A percentile compares a stretch with the other conserved stretches of the same genome.
Evolutionary conservation across 2,888 invertebrate species (phyloP).

Genomic region (Pasiphila rectangulata): DNA sequence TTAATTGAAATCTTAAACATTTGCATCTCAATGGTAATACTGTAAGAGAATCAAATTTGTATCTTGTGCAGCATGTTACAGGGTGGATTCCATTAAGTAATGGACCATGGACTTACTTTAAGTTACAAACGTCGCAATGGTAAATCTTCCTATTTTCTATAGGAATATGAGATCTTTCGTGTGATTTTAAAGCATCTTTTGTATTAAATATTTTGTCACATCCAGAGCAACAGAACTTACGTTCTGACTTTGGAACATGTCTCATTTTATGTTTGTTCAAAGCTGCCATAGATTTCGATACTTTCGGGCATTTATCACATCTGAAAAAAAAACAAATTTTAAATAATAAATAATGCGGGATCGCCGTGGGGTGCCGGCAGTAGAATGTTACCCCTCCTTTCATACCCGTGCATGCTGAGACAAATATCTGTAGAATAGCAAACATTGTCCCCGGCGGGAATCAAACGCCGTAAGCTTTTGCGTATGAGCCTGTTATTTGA

Average conservation of each 20-base stretch:
- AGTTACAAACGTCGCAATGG: constrained; percentile 72
- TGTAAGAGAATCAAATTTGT: no score
- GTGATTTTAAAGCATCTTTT: constrained; percentile 74
- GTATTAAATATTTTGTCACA: constrained; percentile 75
- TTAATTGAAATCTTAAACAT: no score
- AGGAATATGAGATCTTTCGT: constrained; percentile 76
- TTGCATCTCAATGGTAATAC: no score
- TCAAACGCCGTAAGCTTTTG: no score
- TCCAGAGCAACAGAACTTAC: constrained; percentile 67
- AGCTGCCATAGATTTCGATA: constrained; percentile 68
- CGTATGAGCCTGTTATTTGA: no score
- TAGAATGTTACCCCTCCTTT: no score
- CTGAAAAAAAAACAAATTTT: constrained; percentile 44
- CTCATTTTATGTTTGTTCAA: constrained; percentile 75
- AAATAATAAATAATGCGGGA: not conserved
- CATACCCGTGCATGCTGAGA: no score
- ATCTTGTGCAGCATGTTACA: no score
- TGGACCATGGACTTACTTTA: constrained; percentile 64
- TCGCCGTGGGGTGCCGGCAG: no score
- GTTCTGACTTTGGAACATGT: constrained; percentile 76
- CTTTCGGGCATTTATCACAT: constrained; percentile 77
- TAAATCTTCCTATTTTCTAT: constrained; percentile 76
- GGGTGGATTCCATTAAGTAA: no score
- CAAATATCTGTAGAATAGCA: no score
- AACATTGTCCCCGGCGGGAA: no score